Conservation (phyloP, 2,888 invertebrate species). For the Andrena camellia region DNA sequence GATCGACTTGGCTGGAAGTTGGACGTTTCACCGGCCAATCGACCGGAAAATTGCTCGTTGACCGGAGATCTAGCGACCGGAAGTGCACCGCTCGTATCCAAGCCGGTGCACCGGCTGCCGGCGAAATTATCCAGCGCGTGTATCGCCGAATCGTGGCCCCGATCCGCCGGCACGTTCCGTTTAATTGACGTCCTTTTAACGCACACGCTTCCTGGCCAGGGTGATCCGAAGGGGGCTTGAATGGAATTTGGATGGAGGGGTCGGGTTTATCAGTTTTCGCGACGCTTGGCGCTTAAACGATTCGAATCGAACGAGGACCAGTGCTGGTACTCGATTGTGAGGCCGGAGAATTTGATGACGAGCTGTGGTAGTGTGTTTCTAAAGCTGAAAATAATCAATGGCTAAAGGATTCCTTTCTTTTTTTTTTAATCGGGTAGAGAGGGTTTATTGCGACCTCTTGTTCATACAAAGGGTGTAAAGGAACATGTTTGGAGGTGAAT, state of each 20-base stretch:
- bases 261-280: not conserved
- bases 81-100: constrained; percentile 54
- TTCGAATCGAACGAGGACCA: not conserved
- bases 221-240: not conserved
- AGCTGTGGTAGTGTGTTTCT: too few relatives aligned
- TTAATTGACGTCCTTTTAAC: constrained; percentile 28
- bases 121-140: constrained; percentile 60
- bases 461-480: too few relatives aligned
- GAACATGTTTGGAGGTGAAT: too few relatives aligned
- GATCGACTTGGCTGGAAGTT: constrained; percentile 70
- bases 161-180: constrained; percentile 9
- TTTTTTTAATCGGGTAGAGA: too few relatives aligned
- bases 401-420: too few relatives aligned
- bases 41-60: constrained; percentile 74
- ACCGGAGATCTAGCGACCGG: constrained; percentile 66
- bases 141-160: constrained; percentile 53
- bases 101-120: constrained; percentile 54
- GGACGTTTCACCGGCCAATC: constrained; percentile 70
- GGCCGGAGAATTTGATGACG: too few relatives aligned
- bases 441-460: too few relatives aligned
- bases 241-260: not conserved
- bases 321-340: not conserved
- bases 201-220: not conserved
- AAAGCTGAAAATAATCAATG: too few relatives aligned
- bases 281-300: not conserved